Evolutionary conservation across 1,140 invertebrate genomes (phyloP), one percentile per base, ranked within the genome.

Genomic region (Anoplolepis gracilipes): DNA sequence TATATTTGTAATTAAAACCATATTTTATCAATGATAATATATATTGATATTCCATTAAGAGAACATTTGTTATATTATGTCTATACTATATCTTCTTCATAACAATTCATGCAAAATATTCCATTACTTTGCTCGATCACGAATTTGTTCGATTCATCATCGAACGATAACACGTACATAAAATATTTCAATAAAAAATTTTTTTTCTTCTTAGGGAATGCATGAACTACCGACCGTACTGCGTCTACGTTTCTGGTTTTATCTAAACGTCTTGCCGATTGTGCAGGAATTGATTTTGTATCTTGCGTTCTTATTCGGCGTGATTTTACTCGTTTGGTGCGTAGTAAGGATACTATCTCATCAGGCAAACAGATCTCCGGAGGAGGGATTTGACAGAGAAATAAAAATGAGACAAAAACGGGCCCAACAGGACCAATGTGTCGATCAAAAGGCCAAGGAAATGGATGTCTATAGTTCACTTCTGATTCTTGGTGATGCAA

Each of bases 231-330:
- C 97, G 1, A 92, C 96, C 2, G 91, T 85, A 0, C 92, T 98
- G 89, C 95, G 96, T 39, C 93, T 95, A 5, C 96, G 96, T n/a
- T 98, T 98, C 92, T 96, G 96, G 86, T 91, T 98, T 0, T 98
- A 98, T 85, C 91, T 98, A 1, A 97, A 97, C 78, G 94, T 97
- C 1, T 89, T 97, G 7, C 97, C 97, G 4, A 82, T 96, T 0
- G 92, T 96, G 0, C 96, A 97, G 91, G 93, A 95, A 22, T 90
- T 95, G 0, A 91, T 95, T 0, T 96, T 96, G 89, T 97, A 97
- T 92, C 72, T 95, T 0, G 92, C 96, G 0, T 95, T 97, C 30
- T 28, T 96, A 0, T 79, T 95, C 6, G 97, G 97, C 1, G 85
- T 93, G 1, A 87, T 95, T 13, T 95, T 96, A 39, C 91, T 97